phyloP scores from a whole-genome alignment of 2,888 invertebrate genomes.

The Chelonus formosanus region DNA sequence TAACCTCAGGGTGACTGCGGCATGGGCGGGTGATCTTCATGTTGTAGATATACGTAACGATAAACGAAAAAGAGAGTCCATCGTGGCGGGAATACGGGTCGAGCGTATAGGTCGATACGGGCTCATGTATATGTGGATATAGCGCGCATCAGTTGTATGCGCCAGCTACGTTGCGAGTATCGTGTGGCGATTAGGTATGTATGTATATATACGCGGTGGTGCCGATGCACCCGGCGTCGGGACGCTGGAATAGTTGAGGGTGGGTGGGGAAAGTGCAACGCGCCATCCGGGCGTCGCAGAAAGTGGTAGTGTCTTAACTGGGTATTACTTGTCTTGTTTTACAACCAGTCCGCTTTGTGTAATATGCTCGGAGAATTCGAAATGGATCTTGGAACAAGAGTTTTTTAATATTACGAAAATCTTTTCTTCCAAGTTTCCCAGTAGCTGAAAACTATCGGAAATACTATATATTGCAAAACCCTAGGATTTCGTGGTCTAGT shows the following conservation, averaged over 20 bases:
- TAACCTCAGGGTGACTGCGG: slow-evolving; percentile 3
- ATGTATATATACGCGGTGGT: slow-evolving; percentile 36
- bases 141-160: not conserved
- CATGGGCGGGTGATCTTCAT: slow-evolving; percentile 17
- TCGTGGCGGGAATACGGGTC: slow-evolving; percentile 43
- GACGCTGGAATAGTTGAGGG: slow-evolving; percentile 26
- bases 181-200: slow-evolving; percentile 36
- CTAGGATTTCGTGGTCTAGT: too few relatives aligned
- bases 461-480: too few relatives aligned
- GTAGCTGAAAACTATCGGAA: too few relatives aligned
- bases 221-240: slow-evolving; percentile 48
- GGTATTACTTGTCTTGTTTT: slow-evolving; percentile 11
- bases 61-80: slow-evolving; percentile 38
- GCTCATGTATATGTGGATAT: slow-evolving; percentile 19
- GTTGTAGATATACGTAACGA: slow-evolving; percentile 18
- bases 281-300: slow-evolving; percentile 44
- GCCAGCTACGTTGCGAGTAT: slow-evolving; percentile 16
- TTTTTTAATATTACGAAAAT: not conserved
- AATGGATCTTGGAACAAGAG: not conserved
- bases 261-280: slow-evolving; percentile 44
- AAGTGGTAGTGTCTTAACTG: slow-evolving; percentile 14
- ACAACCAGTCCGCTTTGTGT: slow-evolving; percentile 2
- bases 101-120: slow-evolving; percentile 43
- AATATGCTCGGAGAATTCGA: not conserved
- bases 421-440: not conserved